These are phyloP conservation scores for Drosophila insularis DNA, from an alignment of 1,140 invertebrate species.

Conservation along the genomic window DNA sequence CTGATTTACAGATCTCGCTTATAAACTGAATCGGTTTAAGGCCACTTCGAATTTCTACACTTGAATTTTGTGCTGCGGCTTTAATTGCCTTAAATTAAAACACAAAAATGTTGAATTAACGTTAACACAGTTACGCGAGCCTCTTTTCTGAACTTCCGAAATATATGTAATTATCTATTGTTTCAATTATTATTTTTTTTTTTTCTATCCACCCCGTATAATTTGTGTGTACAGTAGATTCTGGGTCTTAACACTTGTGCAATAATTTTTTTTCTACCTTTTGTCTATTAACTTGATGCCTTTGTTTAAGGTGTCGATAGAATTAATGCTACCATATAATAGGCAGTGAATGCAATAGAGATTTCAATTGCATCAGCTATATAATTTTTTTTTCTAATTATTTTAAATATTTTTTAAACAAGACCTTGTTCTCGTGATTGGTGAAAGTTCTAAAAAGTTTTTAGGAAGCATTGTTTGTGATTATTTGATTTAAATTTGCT, in stretches of 20 bases:
- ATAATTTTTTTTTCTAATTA: background rate
- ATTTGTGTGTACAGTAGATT: background rate
- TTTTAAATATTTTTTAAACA: background rate
- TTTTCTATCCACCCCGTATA: background rate
- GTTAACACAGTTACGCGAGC: slow-evolving; percentile 54
- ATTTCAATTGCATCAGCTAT: slow-evolving; percentile 2
- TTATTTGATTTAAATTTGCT: background rate
- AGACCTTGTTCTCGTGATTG: background rate
- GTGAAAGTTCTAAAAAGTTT: background rate
- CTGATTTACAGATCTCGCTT: slow-evolving; percentile 6
- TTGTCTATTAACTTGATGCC: background rate
- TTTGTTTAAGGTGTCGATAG: background rate
- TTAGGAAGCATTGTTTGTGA: background rate
- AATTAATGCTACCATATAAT: background rate
- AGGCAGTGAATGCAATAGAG: background rate
- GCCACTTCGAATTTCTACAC: slow-evolving; percentile 29
- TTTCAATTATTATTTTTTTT: slow-evolving; percentile 19
- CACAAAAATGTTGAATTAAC: slow-evolving; percentile 57
- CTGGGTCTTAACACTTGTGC: too few species aligned
- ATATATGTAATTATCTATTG: slow-evolving; percentile 52
- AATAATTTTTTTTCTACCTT: too few species aligned
- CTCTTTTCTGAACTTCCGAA: slow-evolving; percentile 62
- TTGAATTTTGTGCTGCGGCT: slow-evolving; percentile 32
- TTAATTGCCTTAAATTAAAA: slow-evolving; percentile 40
- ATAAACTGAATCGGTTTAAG: slow-evolving; percentile 34